Conservation (phyloP, 1,140 invertebrate genomes). For the Nebria ingens region DNA sequence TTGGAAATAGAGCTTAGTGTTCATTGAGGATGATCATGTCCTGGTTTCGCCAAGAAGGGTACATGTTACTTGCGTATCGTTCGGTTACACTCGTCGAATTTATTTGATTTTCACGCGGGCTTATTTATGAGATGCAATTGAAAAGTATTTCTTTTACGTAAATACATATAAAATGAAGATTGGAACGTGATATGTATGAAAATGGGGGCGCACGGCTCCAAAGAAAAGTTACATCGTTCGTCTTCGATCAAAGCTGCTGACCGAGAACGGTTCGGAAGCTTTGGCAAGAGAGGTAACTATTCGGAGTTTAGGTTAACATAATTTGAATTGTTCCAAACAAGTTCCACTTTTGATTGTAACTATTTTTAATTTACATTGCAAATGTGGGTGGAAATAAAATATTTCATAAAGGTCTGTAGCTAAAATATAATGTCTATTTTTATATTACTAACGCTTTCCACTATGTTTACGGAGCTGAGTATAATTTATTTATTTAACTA, state of each 20-base stretch:
- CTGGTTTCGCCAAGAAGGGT: background rate
- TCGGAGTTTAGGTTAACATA: no score
- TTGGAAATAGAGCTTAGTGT: background rate
- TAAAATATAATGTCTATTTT: no score
- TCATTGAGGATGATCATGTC: conserved; percentile 1
- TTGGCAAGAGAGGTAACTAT: conserved; percentile 28
- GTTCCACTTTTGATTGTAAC: no score
- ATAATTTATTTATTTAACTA: no score
- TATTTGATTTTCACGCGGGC: background rate
- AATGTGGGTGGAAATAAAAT: no score
- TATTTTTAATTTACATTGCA: no score
- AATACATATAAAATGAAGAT: background rate
- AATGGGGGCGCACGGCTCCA: conserved; percentile 58
- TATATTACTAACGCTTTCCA: no score
- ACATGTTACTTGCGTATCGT: background rate
- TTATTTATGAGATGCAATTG: background rate
- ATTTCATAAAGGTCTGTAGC: no score
- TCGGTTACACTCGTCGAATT: background rate
- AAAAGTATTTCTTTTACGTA: no score
- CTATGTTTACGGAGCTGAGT: no score
- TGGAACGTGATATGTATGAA: conserved; percentile 21
- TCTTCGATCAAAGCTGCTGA: conserved; percentile 25
- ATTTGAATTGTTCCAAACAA: no score
- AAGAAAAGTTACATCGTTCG: conserved; percentile 45
- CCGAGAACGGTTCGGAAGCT: conserved; percentile 26